A percentile compares a stretch with the other conserved stretches of the same genome.
These are phyloP conservation scores for Cinara cedri DNA, from an alignment of 2,888 invertebrate genomes.

Conservation along the genomic window DNA sequence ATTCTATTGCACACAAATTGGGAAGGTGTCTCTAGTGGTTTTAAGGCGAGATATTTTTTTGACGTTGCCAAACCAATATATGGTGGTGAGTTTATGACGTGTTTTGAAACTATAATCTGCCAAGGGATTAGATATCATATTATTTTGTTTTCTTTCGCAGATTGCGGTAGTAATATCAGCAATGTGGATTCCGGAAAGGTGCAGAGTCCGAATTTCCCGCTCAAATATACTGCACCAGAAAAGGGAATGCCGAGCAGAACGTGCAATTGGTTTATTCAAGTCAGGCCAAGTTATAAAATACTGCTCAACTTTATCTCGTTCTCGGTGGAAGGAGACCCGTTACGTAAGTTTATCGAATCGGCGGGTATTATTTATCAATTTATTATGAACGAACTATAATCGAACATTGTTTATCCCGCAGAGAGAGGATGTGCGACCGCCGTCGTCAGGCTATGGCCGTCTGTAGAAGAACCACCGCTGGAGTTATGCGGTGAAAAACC, in stretches of 20 bases:
- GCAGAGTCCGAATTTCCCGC: conserved; percentile 88
- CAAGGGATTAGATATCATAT: neutral
- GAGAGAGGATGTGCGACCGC: conserved; percentile 91
- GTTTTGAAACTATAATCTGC: neutral
- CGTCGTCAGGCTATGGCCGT: conserved; percentile 87
- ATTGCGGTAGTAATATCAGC: conserved; percentile 91
- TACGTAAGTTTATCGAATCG: conserved; percentile 62
- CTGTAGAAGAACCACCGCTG: conserved; percentile 78
- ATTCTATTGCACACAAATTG: conserved; percentile 87
- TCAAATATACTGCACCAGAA: conserved; percentile 84
- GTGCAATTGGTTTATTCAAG: conserved; percentile 96
- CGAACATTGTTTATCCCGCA: conserved; percentile 62
- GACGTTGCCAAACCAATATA: conserved; percentile 86
- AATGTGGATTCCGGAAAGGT: conserved; percentile 82
- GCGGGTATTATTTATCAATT: neutral
- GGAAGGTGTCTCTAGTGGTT: conserved; percentile 89
- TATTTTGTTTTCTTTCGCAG: conserved; percentile 64
- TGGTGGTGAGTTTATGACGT: conserved; percentile 66
- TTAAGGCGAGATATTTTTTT: conserved; percentile 94
- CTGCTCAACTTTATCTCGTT: conserved; percentile 91
- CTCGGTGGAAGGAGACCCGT: conserved; percentile 90
- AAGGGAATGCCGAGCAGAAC: conserved; percentile 82
- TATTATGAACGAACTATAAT: neutral
- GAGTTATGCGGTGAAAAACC: conserved; percentile 89
- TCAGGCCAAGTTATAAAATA: conserved; percentile 83